Evolutionary conservation across 2,797 vertebrate species (phyloP).

Genomic region (Lemur catta): DNA sequence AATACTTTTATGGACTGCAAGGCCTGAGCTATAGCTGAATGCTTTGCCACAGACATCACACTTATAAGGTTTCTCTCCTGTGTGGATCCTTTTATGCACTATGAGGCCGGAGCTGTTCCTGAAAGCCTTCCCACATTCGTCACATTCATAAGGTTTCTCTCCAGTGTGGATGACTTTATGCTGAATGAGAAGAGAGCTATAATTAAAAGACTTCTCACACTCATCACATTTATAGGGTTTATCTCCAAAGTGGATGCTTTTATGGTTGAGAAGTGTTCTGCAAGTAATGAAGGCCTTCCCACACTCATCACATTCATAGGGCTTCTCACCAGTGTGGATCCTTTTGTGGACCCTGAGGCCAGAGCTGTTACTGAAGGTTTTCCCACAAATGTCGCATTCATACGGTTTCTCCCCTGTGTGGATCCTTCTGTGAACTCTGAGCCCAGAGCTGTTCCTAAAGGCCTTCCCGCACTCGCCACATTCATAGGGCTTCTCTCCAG

Average conservation of each 20-base stretch:
- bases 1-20: constrained; percentile 78
- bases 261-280: constrained; percentile 76
- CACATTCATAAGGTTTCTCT: constrained; percentile 79
- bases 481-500: constrained; percentile 79
- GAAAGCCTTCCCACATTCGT: constrained; percentile 79
- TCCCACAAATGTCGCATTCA: constrained; percentile 79
- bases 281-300: constrained; percentile 78
- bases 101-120: constrained; percentile 79
- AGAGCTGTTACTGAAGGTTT: constrained; percentile 77
- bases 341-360: constrained; percentile 76
- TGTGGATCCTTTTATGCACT: constrained; percentile 79
- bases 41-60: constrained; percentile 78
- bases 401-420: constrained; percentile 80
- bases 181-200: constrained; percentile 78
- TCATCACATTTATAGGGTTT: constrained; percentile 81
- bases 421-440: constrained; percentile 78
- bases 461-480: constrained; percentile 80
- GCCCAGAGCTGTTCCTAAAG: constrained; percentile 78
- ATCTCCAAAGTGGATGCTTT: constrained; percentile 78
- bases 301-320: constrained; percentile 77
- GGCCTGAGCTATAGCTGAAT: constrained; percentile 77
- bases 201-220: constrained; percentile 79
- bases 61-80: constrained; percentile 77
- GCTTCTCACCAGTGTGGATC: constrained; percentile 77
- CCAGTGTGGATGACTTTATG: constrained; percentile 81